A percentile compares a stretch with the other conserved stretches of the same genome.
These are phyloP conservation scores for Notothenia rossii DNA, from an alignment of 2,113 vertebrate genomes.

Conservation along the genomic window DNA sequence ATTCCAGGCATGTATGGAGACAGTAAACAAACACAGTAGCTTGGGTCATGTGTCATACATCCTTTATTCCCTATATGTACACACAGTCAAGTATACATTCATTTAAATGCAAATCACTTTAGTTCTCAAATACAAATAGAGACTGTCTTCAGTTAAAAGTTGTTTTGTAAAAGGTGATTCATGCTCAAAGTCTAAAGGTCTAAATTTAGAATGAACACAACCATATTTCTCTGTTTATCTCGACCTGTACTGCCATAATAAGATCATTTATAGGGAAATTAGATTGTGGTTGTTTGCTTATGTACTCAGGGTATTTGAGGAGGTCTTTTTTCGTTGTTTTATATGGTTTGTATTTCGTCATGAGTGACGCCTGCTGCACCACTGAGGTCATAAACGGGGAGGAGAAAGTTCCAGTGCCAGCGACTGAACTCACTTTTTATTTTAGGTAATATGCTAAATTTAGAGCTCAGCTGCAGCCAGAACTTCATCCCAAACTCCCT, in stretches of 20 bases:
- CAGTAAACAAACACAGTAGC: constrained; percentile 44
- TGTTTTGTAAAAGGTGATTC: constrained; percentile 27
- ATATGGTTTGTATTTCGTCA: constrained; percentile 80
- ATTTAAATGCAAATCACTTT: background rate
- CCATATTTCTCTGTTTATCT: constrained; percentile 31
- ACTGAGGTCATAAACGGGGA: constrained; percentile 73
- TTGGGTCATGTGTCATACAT: constrained; percentile 15
- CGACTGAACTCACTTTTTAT: constrained; percentile 75
- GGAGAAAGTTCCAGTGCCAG: constrained; percentile 69
- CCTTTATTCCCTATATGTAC: background rate
- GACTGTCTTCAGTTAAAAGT: constrained; percentile 9
- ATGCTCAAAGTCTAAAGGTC: constrained; percentile 12
- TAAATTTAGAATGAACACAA: constrained; percentile 46
- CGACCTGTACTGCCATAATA: constrained; percentile 24
- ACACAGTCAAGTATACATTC: background rate
- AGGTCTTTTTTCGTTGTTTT: constrained; percentile 74
- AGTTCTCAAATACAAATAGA: background rate
- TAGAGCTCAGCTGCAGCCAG: constrained; percentile 65
- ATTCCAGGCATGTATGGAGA: constrained; percentile 38
- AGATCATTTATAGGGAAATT: constrained; percentile 58
- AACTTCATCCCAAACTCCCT: constrained; percentile 72
- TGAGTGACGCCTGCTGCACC: constrained; percentile 73
- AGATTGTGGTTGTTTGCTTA: constrained; percentile 56
- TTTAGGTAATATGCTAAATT: constrained; percentile 80
- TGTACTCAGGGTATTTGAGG: constrained; percentile 61